Evolutionary conservation across 2,113 vertebrate genomes (phyloP).

Genomic region (Chaenocephalus aceratus): DNA sequence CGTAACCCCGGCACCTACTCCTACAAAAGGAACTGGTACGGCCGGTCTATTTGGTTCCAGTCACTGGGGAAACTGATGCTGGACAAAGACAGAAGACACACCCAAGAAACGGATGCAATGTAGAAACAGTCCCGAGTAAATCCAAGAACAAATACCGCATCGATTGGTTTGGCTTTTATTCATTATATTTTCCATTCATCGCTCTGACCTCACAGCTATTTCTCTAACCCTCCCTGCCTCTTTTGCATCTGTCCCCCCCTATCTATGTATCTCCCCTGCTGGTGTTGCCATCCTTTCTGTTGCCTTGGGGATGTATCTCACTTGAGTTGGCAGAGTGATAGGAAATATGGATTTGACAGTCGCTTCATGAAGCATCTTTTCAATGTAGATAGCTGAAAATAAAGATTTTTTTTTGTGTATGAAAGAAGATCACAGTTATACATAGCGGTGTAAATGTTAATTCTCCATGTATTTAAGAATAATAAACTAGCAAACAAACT

Average conservation of each 20-base stretch:
- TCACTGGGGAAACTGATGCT: constrained; percentile 41
- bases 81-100: constrained; percentile 47
- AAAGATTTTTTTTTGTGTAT: too few relatives aligned
- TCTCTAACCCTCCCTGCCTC: background rate
- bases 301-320: constrained; percentile 45
- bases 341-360: background rate
- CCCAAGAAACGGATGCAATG: constrained; percentile 38
- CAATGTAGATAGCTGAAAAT: too few relatives aligned
- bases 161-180: constrained; percentile 22
- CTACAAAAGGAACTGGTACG: constrained; percentile 29
- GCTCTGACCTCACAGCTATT: constrained; percentile 32
- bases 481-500: too few relatives aligned
- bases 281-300: constrained; percentile 24
- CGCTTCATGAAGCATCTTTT: too few relatives aligned
- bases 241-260: background rate
- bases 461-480: too few relatives aligned
- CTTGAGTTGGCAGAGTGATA: constrained; percentile 27
- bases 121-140: constrained; percentile 46
- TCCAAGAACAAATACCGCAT: constrained; percentile 35
- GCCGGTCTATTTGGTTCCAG: constrained; percentile 37
- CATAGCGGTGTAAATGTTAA: too few relatives aligned
- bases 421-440: too few relatives aligned
- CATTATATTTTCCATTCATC: constrained; percentile 6
- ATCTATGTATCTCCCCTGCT: constrained; percentile 13
- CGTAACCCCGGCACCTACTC: constrained; percentile 6